Base-by-base conservation (phyloP, 2,113 vertebrate species). In the Odontesthes bonariensis region DNA sequence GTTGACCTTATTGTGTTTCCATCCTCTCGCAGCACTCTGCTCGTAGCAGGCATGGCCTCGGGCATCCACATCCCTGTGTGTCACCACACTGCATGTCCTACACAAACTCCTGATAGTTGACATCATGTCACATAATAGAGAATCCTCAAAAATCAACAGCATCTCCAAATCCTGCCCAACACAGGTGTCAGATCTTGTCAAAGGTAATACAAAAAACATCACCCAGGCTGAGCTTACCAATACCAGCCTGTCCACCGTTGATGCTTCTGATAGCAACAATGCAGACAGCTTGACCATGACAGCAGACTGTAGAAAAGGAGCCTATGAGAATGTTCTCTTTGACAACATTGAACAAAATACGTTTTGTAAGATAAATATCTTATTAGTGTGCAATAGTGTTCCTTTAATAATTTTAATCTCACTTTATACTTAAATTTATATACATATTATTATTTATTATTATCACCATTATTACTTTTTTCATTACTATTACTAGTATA, bases 31-130 rank as follows among this genome's bases (percentile, higher is more conserved):
- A 47, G 13, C 14, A 47, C 44, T 47, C 13, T 35, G 42, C 17
- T 22, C 2, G 11, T 17, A 23, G 23, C 67, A 53, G 44, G 22
- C 19, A 0, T 49, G 31, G 16, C 55, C 35, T 54, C 27, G 12
- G 12, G 23, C 38, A 0, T 32, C 52, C 47, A 11, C n/a, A 14
- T 73, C 76, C 38, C 11, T 20, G 46, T 64, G 46, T 68, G 46
- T 75, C 75, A 68, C 49, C 54, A 9, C 20, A 2, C 22, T 27
- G 55, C 44, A 1, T 33, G 27, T 54, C 35, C 47, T 69, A 9
- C 46, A 55, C 31, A 57, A 19, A 35, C 53, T 64, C 33, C 31
- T 79, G 77, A 80, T 75, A 77, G 71, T 55, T 88, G 74, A 87
- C 69, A 78, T 70, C 42, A 87, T 86, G 79, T 68, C 72, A 77